A percentile compares a stretch with the other conserved stretches of the same genome.
Conservation (phyloP, 2,888 invertebrate genomes). For the Lasioglossum leucozonium region DNA sequence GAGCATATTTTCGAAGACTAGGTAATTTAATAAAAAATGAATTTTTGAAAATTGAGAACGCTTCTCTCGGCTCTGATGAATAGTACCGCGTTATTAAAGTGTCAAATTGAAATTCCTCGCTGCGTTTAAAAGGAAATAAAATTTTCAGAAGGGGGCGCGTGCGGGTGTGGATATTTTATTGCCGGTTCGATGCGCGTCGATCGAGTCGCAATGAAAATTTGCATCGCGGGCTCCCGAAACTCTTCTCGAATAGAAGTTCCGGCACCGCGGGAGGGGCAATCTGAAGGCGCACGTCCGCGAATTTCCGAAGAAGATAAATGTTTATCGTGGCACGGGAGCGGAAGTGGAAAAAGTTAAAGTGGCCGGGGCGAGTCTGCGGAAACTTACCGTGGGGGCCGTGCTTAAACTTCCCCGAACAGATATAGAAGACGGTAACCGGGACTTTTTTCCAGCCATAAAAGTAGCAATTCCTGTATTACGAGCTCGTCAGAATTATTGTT, state of each 20-base stretch:
- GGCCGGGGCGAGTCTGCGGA: constrained; percentile 16
- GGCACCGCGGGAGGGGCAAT: neutral
- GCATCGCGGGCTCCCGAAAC: constrained; percentile 1
- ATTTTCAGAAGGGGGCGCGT: neutral
- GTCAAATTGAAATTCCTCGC: neutral
- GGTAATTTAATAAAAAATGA: no score
- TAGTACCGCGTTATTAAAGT: no score
- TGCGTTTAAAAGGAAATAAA: neutral
- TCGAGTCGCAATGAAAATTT: constrained; percentile 7
- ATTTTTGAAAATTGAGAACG: no score
- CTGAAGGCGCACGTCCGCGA: constrained; percentile 13
- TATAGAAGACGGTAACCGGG: constrained; percentile 40
- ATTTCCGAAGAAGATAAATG: constrained; percentile 58
- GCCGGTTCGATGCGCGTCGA: neutral
- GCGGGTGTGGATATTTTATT: neutral
- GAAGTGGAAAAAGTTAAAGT: constrained; percentile 51
- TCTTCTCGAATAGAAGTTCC: constrained; percentile 15
- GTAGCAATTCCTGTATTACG: constrained; percentile 37
- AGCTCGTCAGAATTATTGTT: constrained; percentile 39
- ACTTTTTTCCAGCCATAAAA: constrained; percentile 42
- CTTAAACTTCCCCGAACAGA: constrained; percentile 44
- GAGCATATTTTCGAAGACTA: no score
- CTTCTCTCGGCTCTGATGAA: no score
- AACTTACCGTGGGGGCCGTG: neutral
- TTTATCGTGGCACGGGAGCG: constrained; percentile 36